A percentile compares a stretch with the other conserved stretches of the same genome.
phyloP scores from a whole-genome alignment of 1,140 invertebrate species.

The Platyscapa corneri region DNA sequence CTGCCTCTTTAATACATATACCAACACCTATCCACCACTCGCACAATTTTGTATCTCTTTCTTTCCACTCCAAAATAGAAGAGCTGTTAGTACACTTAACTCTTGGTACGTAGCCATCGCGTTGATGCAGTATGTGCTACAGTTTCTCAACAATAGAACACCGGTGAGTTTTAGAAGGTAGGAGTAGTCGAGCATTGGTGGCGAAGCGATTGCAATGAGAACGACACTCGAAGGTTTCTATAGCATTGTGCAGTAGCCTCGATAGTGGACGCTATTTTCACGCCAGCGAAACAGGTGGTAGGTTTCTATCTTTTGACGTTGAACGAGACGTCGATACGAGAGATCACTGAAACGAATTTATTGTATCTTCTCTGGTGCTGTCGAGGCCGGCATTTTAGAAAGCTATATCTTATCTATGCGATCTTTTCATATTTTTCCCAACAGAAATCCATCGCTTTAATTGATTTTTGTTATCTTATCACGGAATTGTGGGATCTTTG shows the following conservation, averaged over 20 bases:
- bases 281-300: slow-evolving; percentile 12
- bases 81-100: slow-evolving; percentile 12
- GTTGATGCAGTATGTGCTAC: neutral
- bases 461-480: too few species aligned
- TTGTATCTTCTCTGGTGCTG: neutral
- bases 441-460: too few species aligned
- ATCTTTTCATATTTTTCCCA: too few species aligned
- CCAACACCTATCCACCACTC: too few species aligned
- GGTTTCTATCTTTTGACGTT: slow-evolving; percentile 17
- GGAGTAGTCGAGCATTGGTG: neutral
- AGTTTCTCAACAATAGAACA: neutral
- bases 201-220: slow-evolving; percentile 25
- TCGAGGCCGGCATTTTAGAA: too few species aligned
- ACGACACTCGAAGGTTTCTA: slow-evolving; percentile 21
- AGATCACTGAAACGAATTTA: neutral
- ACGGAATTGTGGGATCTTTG: too few species aligned
- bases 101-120: neutral
- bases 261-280: slow-evolving; percentile 25
- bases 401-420: too few species aligned
- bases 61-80: slow-evolving; percentile 6
- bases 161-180: neutral
- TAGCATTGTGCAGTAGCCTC: neutral
- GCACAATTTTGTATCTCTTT: neutral
- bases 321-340: neutral
- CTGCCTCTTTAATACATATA: neutral